These are phyloP conservation scores for Heptranchias perlo DNA, from an alignment of 2,113 vertebrate species.

Conservation along the genomic window DNA sequence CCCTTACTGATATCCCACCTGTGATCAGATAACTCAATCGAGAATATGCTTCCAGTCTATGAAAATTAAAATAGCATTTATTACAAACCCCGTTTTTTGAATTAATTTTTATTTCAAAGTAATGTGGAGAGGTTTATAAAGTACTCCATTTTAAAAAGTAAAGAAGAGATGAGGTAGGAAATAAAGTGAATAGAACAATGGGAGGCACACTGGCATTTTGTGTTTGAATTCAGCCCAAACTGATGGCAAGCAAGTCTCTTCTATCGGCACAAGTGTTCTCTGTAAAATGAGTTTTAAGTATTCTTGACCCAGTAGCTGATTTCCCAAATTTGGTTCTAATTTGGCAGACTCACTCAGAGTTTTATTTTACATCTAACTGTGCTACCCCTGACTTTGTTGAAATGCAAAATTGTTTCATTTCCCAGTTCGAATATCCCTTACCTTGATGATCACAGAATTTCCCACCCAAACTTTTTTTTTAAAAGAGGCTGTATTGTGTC, in stretches of 20 bases:
- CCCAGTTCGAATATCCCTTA: background rate
- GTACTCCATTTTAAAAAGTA: background rate
- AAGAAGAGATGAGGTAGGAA: background rate
- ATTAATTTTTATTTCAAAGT: background rate
- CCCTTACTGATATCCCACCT: background rate
- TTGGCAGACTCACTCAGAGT: background rate
- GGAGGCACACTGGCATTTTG: background rate
- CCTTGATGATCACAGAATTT: background rate
- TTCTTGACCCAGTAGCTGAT: background rate
- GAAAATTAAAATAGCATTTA: background rate
- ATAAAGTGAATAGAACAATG: background rate
- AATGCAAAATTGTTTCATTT: background rate
- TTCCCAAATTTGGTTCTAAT: background rate
- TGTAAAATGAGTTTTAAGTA: background rate
- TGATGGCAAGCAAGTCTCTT: background rate
- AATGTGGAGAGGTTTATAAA: background rate
- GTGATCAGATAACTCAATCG: background rate
- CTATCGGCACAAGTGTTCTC: background rate
- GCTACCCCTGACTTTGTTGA: background rate
- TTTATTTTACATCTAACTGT: background rate
- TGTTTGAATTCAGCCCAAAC: conserved; percentile 4
- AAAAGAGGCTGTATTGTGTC: background rate
- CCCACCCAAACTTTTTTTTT: too few relatives aligned
- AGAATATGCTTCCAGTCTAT: background rate
- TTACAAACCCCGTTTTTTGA: background rate